These are phyloP conservation scores for Rhinolophus ferrumequinum DNA, from an alignment of 2,113 vertebrate species.

Conservation along the genomic window DNA sequence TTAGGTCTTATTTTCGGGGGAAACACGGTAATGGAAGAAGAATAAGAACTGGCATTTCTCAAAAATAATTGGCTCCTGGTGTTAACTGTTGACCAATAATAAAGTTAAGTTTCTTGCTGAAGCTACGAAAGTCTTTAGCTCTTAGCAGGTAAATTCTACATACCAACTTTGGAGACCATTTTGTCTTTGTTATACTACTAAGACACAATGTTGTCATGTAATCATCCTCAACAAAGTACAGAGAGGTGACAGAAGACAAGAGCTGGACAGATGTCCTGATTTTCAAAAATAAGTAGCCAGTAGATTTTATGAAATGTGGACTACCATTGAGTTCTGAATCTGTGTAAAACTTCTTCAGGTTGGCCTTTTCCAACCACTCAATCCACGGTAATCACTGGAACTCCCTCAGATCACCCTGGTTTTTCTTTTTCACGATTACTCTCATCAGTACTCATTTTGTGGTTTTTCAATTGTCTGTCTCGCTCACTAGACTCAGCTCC, in stretches of 20 bases:
- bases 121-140: background rate
- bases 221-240: background rate
- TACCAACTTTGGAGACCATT: background rate
- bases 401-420: background rate
- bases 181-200: background rate
- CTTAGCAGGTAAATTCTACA: background rate
- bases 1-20: no score
- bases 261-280: background rate
- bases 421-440: background rate
- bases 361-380: background rate
- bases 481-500: background rate
- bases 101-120: background rate
- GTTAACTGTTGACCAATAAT: background rate
- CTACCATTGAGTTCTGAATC: background rate
- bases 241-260: background rate
- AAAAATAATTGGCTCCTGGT: background rate
- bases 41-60: slow-evolving; percentile 11
- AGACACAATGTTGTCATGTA: background rate
- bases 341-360: background rate
- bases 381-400: background rate
- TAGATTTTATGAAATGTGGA: background rate
- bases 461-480: background rate
- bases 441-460: background rate
- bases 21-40: background rate
- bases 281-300: background rate